phyloP scores from a whole-genome alignment of 2,113 vertebrate genomes.

The Calidris pygmaea region DNA sequence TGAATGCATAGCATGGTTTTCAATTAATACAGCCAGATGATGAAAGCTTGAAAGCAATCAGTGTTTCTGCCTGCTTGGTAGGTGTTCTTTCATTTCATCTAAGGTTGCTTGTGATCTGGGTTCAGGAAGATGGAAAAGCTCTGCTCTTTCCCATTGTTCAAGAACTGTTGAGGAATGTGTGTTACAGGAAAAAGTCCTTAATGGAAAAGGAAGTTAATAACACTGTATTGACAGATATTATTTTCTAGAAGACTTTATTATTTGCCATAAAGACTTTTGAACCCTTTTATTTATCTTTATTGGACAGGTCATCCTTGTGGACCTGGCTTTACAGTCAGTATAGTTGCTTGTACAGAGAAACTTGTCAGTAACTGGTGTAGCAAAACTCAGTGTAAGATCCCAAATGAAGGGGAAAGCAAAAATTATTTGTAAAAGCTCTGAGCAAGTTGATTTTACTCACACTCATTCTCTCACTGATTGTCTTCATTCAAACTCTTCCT shows the following conservation, averaged over 20 bases:
- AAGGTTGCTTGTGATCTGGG: neutral
- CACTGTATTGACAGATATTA: neutral
- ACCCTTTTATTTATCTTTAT: neutral
- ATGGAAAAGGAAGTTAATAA: neutral
- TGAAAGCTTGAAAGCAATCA: neutral
- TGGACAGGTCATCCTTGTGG: neutral
- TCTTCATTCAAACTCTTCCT: neutral
- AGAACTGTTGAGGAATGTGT: neutral
- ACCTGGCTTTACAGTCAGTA: neutral
- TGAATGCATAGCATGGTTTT: neutral
- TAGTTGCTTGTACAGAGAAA: neutral
- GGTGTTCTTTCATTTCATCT: neutral
- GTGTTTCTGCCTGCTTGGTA: neutral
- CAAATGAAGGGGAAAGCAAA: neutral
- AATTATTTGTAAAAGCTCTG: neutral
- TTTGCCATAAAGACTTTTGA: neutral
- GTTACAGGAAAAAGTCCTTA: neutral
- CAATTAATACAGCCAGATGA: neutral
- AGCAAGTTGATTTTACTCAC: neutral
- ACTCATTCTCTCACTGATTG: neutral
- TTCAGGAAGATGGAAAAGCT: neutral
- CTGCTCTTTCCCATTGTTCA: neutral
- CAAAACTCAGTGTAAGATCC: neutral
- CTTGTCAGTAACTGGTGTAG: neutral
- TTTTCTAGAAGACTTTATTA: neutral